Base-by-base conservation (phyloP, 64 coral and sea anemone species). In the Montipora sp. region DNA sequence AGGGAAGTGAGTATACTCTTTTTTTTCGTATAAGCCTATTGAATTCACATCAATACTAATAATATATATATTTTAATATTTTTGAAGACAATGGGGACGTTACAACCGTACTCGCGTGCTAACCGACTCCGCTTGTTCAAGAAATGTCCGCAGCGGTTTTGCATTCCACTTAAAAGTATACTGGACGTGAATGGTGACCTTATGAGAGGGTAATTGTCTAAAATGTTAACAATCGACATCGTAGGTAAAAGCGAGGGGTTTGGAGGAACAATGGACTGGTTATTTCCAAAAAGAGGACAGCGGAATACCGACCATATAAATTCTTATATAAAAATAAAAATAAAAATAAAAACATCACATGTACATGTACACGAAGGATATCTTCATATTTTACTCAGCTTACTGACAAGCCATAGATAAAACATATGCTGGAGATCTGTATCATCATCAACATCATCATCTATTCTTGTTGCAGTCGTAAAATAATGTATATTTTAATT, bases 71-170 rank as follows among this genome's bases (percentile, higher is more conserved):
- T 57, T 51, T 80, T 71, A 23, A 23, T 80, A 9, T 12, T 48
- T 47, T 90, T 11, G 4, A n/a, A 90, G 74, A 90, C 61, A 24
- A 70, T 47, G 36, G 89, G 89, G 6, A 67, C 18, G 12, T 73
- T 93, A 48, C 91, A 88, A 61, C 84, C 75, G n/a, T 12, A 70
- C 78, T 61, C 36, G 46, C 91, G 84, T 11, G 84, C 73, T 22
- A 93, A 87, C 49, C 75, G 83, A 58, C 57, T 57, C 2, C 73
- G 77, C 47, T 70, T 93, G 12, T 93, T 88, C 77, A 88, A 87
- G 74, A 93, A 87, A 81, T 93, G 68, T 80, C 81, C 91, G 3
- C 75, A 71, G 69, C 61, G 83, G 24, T 88, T 84, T 51, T 93
- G 91, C 59, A 9, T 93, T 69, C 80, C 80, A 47, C 77, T 93